Evolutionary conservation across 2,888 invertebrate genomes (phyloP).

Genomic region (Podabrus alpinus): DNA sequence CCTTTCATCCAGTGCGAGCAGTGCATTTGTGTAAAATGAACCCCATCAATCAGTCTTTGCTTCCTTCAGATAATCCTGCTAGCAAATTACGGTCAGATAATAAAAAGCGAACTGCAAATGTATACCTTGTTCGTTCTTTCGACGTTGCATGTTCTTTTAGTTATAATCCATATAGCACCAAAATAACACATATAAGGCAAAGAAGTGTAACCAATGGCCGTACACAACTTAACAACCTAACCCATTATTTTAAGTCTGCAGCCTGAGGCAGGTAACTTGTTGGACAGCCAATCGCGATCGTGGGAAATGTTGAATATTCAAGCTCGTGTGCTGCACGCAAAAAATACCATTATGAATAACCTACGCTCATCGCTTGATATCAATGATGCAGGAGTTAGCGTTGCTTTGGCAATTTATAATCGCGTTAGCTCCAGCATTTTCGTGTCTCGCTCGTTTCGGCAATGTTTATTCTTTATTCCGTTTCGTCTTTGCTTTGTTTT

Average conservation of each 20-base stretch:
- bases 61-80: conserved; percentile 9
- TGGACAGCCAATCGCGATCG: conserved; percentile 38
- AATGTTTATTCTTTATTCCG: conserved; percentile 37
- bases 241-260: conserved; percentile 35
- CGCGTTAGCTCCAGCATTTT: conserved; percentile 38
- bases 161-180: conserved; percentile 17
- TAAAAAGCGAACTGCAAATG: conserved; percentile 20
- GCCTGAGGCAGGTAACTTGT: conserved; percentile 35
- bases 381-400: conserved; percentile 26
- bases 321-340: conserved; percentile 27
- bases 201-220: conserved; percentile 26
- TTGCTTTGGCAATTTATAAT: conserved; percentile 38
- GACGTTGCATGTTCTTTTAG: conserved; percentile 6
- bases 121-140: conserved; percentile 15
- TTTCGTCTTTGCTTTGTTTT: conserved; percentile 37
- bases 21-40: conserved; percentile 27
- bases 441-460: conserved; percentile 33
- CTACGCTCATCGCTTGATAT: conserved; percentile 30
- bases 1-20: conserved; percentile 17
- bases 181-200: conserved; percentile 7
- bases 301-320: conserved; percentile 37
- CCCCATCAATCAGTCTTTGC: conserved; percentile 13
- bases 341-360: conserved; percentile 32
- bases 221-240: conserved; percentile 22
- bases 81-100: conserved; percentile 18